phyloP scores from a whole-genome alignment of 2,888 invertebrate species.

The Himalopsyche anomala region DNA sequence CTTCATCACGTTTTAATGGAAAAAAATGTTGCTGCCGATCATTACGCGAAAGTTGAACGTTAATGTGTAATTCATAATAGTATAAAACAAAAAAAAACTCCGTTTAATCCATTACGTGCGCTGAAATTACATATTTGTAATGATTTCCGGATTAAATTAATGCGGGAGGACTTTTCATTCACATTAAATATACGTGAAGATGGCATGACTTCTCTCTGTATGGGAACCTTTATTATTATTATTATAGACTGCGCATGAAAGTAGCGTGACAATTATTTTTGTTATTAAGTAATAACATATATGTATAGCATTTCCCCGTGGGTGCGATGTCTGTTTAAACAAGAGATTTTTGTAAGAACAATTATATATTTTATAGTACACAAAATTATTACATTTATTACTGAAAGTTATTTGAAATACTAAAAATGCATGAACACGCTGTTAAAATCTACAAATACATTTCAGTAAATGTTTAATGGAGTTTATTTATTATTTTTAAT shows the following conservation, averaged over 20 bases:
- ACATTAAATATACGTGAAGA: neutral
- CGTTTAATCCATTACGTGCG: slow-evolving; percentile 19
- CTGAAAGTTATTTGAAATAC: too few species aligned
- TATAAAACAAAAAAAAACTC: neutral
- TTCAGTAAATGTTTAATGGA: too few species aligned
- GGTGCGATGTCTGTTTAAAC: too few species aligned
- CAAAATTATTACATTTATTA: too few species aligned
- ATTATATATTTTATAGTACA: too few species aligned
- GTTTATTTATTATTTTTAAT: too few species aligned
- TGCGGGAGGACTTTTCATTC: slow-evolving; percentile 23
- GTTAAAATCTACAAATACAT: too few species aligned
- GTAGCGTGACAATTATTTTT: too few species aligned
- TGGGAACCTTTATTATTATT: neutral
- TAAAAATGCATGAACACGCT: too few species aligned
- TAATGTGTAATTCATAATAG: slow-evolving; percentile 37
- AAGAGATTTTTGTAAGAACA: too few species aligned
- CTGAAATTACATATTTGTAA: slow-evolving; percentile 42
- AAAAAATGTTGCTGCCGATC: slow-evolving; percentile 36
- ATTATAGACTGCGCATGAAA: neutral
- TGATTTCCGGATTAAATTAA: slow-evolving; percentile 41
- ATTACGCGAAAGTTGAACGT: slow-evolving; percentile 42
- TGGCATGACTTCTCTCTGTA: slow-evolving; percentile 27
- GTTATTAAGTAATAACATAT: too few species aligned
- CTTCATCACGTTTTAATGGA: slow-evolving; percentile 36
- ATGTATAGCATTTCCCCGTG: too few species aligned